Percentiles rank a stretch among this genome's conserved stretches.
Evolutionary conservation across 2,113 vertebrate species (phyloP).

Genomic region (Accipiter cooperii): DNA sequence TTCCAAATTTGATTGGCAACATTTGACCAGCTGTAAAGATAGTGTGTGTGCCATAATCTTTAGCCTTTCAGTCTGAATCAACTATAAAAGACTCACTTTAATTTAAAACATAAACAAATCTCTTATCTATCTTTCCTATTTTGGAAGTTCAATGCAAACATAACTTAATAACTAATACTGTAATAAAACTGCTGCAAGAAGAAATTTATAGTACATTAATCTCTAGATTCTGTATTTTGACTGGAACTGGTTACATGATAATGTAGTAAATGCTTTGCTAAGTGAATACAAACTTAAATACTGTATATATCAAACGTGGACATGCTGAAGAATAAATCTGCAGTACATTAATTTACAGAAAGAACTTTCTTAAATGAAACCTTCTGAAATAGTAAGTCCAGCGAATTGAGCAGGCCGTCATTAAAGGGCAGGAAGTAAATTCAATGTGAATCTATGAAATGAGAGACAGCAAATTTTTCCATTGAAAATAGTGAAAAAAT

Average conservation of each 20-base stretch:
- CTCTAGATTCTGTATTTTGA: conserved; percentile 62
- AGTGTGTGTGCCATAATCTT: neutral
- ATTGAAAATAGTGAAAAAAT: neutral
- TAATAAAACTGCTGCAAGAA: conserved; percentile 66
- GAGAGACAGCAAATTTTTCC: neutral
- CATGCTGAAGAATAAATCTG: conserved; percentile 53
- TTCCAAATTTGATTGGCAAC: neutral
- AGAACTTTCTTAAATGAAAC: conserved; percentile 57
- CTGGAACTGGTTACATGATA: conserved; percentile 67
- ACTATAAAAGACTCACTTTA: conserved; percentile 11
- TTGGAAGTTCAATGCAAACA: conserved; percentile 55
- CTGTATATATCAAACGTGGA: conserved; percentile 63
- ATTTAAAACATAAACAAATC: conserved; percentile 62
- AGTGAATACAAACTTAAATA: conserved; percentile 68
- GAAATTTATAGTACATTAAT: conserved; percentile 71
- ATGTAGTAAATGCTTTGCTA: conserved; percentile 71
- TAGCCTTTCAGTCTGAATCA: conserved; percentile 17
- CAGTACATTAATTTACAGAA: conserved; percentile 57
- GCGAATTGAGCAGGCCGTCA: conserved; percentile 1
- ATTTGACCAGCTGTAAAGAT: neutral
- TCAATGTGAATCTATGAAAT: neutral
- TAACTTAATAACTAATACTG: conserved; percentile 67
- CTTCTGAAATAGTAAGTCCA: conserved; percentile 55
- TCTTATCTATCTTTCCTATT: conserved; percentile 57
- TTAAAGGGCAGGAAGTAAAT: conserved; percentile 17